These are phyloP conservation scores for Drosophila vallismaia DNA, from an alignment of 2,888 invertebrate species.

Conservation along the genomic window DNA sequence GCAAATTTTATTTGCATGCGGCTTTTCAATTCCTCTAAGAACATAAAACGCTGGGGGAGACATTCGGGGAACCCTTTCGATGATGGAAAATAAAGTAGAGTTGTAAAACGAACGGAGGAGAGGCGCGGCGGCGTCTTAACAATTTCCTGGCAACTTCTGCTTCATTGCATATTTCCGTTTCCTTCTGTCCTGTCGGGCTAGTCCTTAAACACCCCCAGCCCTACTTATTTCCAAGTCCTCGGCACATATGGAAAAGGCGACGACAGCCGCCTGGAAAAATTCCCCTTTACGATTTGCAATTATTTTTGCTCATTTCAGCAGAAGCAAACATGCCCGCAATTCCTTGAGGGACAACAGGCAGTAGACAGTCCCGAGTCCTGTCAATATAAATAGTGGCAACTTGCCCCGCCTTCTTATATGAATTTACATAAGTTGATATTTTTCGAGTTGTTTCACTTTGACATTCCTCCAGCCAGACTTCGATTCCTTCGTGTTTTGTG, in stretches of 20 bases:
- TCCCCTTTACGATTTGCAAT: conserved; percentile 73
- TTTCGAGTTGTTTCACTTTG: conserved; percentile 54
- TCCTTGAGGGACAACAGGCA: conserved; percentile 67
- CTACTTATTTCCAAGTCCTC: too few species aligned
- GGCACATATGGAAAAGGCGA: conserved; percentile 38
- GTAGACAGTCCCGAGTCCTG: conserved; percentile 31
- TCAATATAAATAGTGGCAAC: conserved; percentile 37
- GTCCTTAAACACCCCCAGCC: conserved; percentile 4
- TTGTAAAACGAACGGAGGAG: conserved; percentile 43
- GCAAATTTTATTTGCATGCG: conserved; percentile 75
- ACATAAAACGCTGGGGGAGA: conserved; percentile 60
- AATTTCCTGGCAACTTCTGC: conserved; percentile 78
- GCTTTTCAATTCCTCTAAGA: conserved; percentile 74
- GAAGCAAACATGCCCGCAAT: conserved; percentile 72
- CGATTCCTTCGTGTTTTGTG: conserved; percentile 22
- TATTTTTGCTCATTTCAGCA: conserved; percentile 79
- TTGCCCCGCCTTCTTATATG: conserved; percentile 34
- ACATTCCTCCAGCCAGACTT: conserved; percentile 10
- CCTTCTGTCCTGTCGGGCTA: conserved; percentile 36
- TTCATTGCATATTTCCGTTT: conserved; percentile 78
- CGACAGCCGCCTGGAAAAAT: conserved; percentile 55
- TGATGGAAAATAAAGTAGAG: conserved; percentile 67
- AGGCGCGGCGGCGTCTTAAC: conserved; percentile 69
- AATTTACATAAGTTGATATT: conserved; percentile 76
- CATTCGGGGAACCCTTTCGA: conserved; percentile 66